These are phyloP conservation scores for Onthophagus taurus DNA, from an alignment of 1,140 invertebrate species.

Conservation along the genomic window DNA sequence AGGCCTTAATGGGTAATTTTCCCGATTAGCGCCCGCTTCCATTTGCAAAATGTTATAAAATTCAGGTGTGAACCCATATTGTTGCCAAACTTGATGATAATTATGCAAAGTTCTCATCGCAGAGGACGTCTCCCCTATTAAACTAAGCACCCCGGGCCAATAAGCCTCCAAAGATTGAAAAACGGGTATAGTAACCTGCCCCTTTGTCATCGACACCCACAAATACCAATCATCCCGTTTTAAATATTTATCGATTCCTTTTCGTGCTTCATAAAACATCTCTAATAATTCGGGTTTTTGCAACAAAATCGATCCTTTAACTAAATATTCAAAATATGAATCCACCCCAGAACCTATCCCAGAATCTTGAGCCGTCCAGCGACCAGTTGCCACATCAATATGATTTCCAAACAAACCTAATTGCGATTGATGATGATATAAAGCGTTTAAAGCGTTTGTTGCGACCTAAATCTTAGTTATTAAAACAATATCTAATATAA, in stretches of 20 bases:
- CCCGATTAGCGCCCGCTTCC: constrained; percentile 72
- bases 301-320: constrained; percentile 80
- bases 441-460: constrained; percentile 77
- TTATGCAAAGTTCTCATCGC: constrained; percentile 91
- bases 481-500: neutral
- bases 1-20: constrained; percentile 91
- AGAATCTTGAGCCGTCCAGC: constrained; percentile 95
- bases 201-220: constrained; percentile 94
- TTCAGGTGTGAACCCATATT: constrained; percentile 95
- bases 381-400: constrained; percentile 87
- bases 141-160: constrained; percentile 93
- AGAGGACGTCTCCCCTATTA: constrained; percentile 80
- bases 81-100: constrained; percentile 92
- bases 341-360: constrained; percentile 89
- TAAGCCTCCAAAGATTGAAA: constrained; percentile 98
- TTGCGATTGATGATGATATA: constrained; percentile 79
- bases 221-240: constrained; percentile 92
- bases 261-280: constrained; percentile 79
- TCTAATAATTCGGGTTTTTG: constrained; percentile 80
- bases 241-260: constrained; percentile 81
- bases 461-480: constrained; percentile 56
- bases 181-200: constrained; percentile 88
- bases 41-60: constrained; percentile 91
- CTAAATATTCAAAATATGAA: constrained; percentile 98
- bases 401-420: constrained; percentile 94